Evolutionary conservation across 2,888 invertebrate genomes (phyloP), one percentile per base, ranked within the genome.

Genomic region (Octonoba sinensis): DNA sequence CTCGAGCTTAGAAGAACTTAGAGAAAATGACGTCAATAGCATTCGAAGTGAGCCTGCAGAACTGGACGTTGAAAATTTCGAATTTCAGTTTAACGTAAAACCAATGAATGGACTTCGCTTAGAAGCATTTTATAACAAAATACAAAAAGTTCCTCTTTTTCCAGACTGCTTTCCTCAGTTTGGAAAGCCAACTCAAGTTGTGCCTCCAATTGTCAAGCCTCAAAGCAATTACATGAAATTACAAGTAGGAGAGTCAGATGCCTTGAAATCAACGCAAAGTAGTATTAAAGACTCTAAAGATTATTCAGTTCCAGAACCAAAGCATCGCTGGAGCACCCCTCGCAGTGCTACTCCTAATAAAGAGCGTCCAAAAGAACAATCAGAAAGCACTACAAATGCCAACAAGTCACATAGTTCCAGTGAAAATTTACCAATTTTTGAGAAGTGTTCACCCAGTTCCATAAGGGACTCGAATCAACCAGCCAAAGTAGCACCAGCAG

Each of bases 141-240:
- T 83, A 27, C 78, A 78, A 16, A 83, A 83, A 74, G 73, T 83
- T 77, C 83, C 83, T 83, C 69, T 73, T 20, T 83, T 83, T 24
- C 83, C 83, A 65, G 69, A 74, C 54, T 78, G 77, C 18, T 70
- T 72, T 22, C 64, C 83, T 22, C 83, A 83, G 71, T 75, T 69
- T 72, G 73, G 71, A 18, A 84, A 84, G 67, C 84, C 84, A 64
- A 84, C 82, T 20, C 84, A 84, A 77, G 82, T 76, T 47, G 84
- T 84, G 49, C 77, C 84, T 64, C 84, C 84, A 16, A 73, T 57
- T 27, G 56, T 78, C 46, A 79, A 82, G 20, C 82, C 66, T 27
- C 44, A 57, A 59, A 71, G 62, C 36, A 75, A 71, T 24, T 70
- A 56, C 54, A 56, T 51, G 15, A 70, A 44, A 70, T 8, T 65